phyloP scores from a whole-genome alignment of 2,888 invertebrate genomes.

The Nipponacmea schrenckii region DNA sequence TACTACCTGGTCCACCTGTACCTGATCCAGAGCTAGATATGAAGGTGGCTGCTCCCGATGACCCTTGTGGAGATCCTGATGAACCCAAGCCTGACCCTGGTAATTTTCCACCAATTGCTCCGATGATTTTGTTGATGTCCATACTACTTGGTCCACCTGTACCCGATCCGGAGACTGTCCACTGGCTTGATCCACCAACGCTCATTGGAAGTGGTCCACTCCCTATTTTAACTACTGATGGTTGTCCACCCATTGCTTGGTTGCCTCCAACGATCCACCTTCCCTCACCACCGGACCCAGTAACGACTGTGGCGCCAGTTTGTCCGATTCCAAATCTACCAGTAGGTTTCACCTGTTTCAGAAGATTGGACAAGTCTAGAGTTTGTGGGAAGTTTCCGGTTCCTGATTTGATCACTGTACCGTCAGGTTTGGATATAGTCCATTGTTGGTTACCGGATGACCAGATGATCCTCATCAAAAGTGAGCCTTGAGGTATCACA shows the following conservation, averaged over 20 bases:
- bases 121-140: neutral
- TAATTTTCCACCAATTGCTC: neutral
- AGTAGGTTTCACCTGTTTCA: neutral
- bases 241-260: neutral
- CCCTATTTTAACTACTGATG: neutral
- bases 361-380: neutral
- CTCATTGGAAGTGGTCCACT: neutral
- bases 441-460: conserved; percentile 17
- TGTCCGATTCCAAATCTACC: neutral
- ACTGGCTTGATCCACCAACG: neutral
- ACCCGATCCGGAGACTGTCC: neutral
- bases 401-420: conserved; percentile 25
- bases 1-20: neutral
- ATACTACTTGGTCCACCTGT: neutral
- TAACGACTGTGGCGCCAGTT: neutral
- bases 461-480: neutral
- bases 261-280: neutral
- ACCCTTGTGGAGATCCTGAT: neutral
- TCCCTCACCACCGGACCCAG: conserved; percentile 11
- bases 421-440: conserved; percentile 29
- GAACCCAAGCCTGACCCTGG: neutral
- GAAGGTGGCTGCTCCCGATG: neutral
- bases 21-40: neutral
- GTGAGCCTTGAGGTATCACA: neutral
- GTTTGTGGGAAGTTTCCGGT: conserved; percentile 24